phyloP scores from a whole-genome alignment of 2,113 vertebrate species.

The Cariama cristata region DNA sequence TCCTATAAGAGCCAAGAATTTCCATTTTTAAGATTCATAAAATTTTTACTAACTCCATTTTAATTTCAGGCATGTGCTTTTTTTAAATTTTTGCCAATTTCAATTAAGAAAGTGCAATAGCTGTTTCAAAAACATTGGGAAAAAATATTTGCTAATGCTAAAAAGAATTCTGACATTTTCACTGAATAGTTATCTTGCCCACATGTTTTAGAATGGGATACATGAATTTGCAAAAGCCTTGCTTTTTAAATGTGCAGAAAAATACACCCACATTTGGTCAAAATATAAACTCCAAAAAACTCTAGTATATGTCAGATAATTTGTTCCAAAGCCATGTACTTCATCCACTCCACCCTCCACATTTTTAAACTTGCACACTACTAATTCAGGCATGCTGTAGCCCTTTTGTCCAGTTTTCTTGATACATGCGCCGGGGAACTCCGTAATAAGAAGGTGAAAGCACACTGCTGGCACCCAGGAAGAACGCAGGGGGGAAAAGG shows the following conservation, averaged over 20 bases:
- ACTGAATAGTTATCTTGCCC: background rate
- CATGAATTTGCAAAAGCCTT: background rate
- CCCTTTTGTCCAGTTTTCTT: background rate
- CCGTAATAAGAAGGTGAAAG: background rate
- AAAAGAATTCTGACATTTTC: background rate
- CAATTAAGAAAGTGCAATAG: background rate
- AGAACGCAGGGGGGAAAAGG: accelerated
- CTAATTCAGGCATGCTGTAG: background rate
- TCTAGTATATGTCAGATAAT: background rate
- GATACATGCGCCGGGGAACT: accelerated
- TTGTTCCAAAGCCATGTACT: background rate
- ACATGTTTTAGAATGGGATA: background rate
- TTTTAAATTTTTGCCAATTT: background rate
- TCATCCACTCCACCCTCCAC: background rate
- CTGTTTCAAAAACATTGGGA: background rate
- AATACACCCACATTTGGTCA: background rate
- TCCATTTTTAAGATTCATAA: background rate
- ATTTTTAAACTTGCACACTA: background rate
- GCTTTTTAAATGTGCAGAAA: background rate
- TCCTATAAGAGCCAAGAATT: background rate
- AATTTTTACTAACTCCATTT: background rate
- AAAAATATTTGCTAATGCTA: background rate
- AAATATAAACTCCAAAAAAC: background rate
- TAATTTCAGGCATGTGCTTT: background rate
- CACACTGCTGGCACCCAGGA: background rate